Evolutionary conservation across 1,140 invertebrate species (phyloP).

Genomic region (Hyles vespertilio): DNA sequence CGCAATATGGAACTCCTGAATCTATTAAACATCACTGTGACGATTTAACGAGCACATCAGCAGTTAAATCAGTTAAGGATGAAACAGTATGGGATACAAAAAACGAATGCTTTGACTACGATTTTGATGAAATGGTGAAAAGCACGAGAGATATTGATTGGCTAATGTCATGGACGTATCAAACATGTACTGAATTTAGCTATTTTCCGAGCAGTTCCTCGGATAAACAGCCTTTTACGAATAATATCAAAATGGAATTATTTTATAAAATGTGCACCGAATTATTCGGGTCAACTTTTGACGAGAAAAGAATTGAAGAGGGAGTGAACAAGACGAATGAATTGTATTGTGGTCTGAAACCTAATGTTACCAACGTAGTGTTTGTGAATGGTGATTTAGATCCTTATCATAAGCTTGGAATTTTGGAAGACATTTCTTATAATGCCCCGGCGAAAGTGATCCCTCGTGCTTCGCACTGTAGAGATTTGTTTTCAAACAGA

Average conservation of each 20-base stretch:
- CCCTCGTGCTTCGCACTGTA: slow-evolving; percentile 49
- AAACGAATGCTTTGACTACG: slow-evolving; percentile 34
- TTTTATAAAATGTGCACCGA: slow-evolving; percentile 40
- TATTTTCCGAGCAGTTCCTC: slow-evolving; percentile 85
- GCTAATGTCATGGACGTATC: slow-evolving; percentile 81
- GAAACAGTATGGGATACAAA: slow-evolving; percentile 24
- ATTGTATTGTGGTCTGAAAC: slow-evolving; percentile 77
- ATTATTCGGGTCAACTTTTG: slow-evolving; percentile 47
- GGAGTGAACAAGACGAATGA: slow-evolving; percentile 77
- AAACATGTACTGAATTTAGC: slow-evolving; percentile 90
- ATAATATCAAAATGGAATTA: slow-evolving; percentile 73
- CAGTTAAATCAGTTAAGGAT: slow-evolving; percentile 11
- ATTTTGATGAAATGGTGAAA: slow-evolving; percentile 43
- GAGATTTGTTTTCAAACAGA: slow-evolving; percentile 43
- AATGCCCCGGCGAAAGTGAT: slow-evolving; percentile 50
- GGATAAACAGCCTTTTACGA: slow-evolving; percentile 81
- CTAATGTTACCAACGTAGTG: slow-evolving; percentile 77
- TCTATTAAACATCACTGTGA: slow-evolving; percentile 39
- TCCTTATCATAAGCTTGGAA: slow-evolving; percentile 79
- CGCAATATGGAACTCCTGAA: slow-evolving; percentile 41
- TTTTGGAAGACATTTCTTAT: slow-evolving; percentile 64
- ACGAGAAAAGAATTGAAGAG: slow-evolving; percentile 56
- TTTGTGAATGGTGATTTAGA: slow-evolving; percentile 81
- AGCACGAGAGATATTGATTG: slow-evolving; percentile 30
- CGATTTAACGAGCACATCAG: slow-evolving; percentile 12